Percentiles rank a stretch among this genome's conserved stretches.
phyloP scores from a whole-genome alignment of 2,113 vertebrate species.

The Clupea harengus region DNA sequence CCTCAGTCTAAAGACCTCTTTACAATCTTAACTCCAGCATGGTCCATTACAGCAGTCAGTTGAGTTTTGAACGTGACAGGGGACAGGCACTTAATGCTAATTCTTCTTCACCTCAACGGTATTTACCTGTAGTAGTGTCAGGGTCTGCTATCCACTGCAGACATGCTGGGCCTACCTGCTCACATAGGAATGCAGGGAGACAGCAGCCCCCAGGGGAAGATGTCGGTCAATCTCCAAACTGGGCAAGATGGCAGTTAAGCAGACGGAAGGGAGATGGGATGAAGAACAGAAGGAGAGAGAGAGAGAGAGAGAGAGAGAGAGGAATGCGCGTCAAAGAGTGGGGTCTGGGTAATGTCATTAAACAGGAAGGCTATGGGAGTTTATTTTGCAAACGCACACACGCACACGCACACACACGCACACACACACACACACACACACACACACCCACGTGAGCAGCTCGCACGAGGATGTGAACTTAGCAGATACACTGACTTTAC shows the following conservation, averaged over 20 bases:
- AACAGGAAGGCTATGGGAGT: background rate
- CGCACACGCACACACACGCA: too few relatives aligned
- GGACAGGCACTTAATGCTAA: too few relatives aligned
- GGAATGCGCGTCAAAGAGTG: background rate
- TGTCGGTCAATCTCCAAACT: background rate
- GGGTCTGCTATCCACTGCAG: background rate
- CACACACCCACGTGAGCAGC: background rate
- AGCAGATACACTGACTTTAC: background rate
- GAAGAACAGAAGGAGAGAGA: background rate
- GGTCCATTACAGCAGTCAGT: too few relatives aligned
- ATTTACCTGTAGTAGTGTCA: too few relatives aligned
- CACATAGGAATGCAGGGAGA: background rate
- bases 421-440: background rate
- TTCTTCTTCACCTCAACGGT: too few relatives aligned
- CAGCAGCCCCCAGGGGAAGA: too few relatives aligned
- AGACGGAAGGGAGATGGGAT: background rate
- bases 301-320: background rate
- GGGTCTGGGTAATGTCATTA: slow-evolving; percentile 7
- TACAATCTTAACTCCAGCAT: too few relatives aligned
- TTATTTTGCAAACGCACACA: background rate
- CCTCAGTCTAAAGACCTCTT: too few relatives aligned
- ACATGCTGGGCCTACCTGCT: background rate
- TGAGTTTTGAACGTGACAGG: too few relatives aligned
- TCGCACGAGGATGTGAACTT: background rate
- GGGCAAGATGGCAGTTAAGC: background rate